Evolutionary conservation across 92 coral and sea anemone genomes (phyloP), one percentile per base, ranked within the genome.

Genomic region (Epizoanthus illoricatus): DNA sequence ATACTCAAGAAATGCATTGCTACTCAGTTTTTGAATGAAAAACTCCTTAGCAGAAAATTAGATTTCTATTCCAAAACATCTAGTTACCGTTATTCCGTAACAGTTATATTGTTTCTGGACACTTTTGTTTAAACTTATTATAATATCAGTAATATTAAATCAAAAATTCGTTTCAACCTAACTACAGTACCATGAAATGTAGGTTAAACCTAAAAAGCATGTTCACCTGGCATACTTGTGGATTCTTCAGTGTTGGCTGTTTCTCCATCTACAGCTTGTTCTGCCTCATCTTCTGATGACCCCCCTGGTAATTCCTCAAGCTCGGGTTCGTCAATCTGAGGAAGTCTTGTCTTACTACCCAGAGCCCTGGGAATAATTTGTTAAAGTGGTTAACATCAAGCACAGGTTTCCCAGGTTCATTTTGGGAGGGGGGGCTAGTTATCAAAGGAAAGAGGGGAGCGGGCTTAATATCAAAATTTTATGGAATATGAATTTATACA

Each of bases 341-440:
- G 95, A 21, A 92, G 59, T 18, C 18, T 76, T 13, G 82, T 62
- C 59, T 94, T 91, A 65, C 92, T 89, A 0, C 95, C 95, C 6
- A 86, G 92, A 45, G 95, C 98, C 94, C 98, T 94, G 40, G 20
- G 36, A 47, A 10, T 10, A 60, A 23, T 3, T 5, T 80, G 76
- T 33, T 20, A 7, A 23, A 23, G 36, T 19, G 16, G 83, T 36
- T 17, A 39, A 13, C 36, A 19, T 49, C 76, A 75, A 60, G 13
- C 0, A 36, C 33, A 28, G 33, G 39, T 73, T 64, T 20, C 21
- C 40, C 33, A 18, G 11, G 19, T 56, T 49, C 4, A 72, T 43
- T 4, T 74, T 15, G 71, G 20, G 23, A 7, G 3, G 49, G 5
- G 5, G 47, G 55, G 10, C 12, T n/a, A n/a, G n/a, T n/a, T n/a